Percentiles rank a stretch among this genome's conserved stretches.
Evolutionary conservation across 1,140 invertebrate genomes (phyloP).

Genomic region (Drosophila neocordata): DNA sequence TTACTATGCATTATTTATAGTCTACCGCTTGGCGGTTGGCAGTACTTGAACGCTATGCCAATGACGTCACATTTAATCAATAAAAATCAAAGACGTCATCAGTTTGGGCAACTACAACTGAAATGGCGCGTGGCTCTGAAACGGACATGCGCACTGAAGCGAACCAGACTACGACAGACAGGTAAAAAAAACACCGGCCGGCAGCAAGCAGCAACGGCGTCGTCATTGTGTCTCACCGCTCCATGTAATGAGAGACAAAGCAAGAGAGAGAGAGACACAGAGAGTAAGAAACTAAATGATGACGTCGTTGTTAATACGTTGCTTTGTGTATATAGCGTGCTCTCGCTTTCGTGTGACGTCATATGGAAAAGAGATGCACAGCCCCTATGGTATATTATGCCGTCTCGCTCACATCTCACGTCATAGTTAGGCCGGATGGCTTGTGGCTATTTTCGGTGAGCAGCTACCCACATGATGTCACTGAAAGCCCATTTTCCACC

Average conservation of each 20-base stretch:
- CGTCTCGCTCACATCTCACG: conserved; percentile 50
- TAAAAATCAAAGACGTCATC: conserved; percentile 74
- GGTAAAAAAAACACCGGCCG: conserved; percentile 62
- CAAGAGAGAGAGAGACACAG: conserved; percentile 29
- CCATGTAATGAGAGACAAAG: not conserved
- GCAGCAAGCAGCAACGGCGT: conserved; percentile 25
- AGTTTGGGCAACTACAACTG: conserved; percentile 19
- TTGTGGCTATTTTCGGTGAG: conserved; percentile 17
- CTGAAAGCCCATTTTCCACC: not conserved
- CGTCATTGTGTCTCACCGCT: conserved; percentile 18
- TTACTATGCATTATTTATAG: conserved; percentile 69
- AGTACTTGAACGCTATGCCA: conserved; percentile 28
- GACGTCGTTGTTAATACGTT: conserved; percentile 29
- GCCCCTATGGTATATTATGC: not conserved
- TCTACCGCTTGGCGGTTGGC: conserved; percentile 32
- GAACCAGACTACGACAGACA: conserved; percentile 35
- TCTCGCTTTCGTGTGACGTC: conserved; percentile 53
- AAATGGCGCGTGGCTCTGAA: conserved; percentile 42
- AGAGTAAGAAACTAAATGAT: conserved; percentile 33
- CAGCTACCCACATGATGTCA: conserved; percentile 55
- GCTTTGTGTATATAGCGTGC: not conserved
- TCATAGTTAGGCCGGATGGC: conserved; percentile 21
- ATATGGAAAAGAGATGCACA: conserved; percentile 1
- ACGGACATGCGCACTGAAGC: conserved; percentile 56
- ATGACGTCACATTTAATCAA: conserved; percentile 70